Base-by-base conservation (phyloP, 2,888 invertebrate species). In the Nephrotoma flavescens region DNA sequence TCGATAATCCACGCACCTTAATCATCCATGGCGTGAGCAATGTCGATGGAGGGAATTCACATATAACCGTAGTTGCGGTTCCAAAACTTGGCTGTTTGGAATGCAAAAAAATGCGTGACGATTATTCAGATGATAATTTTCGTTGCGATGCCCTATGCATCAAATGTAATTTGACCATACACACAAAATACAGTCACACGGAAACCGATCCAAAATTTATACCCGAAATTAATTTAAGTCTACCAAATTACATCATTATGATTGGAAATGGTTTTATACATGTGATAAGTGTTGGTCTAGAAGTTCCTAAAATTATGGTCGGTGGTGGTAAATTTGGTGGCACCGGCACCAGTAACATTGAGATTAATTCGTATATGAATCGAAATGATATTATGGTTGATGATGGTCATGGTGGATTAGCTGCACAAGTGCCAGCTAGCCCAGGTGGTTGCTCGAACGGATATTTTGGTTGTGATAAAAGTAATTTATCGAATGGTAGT, bases 181-280 rank as follows among this genome's bases (percentile, higher is more conserved):
- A 98, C 91, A 97, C 97, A 89, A 96, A 96, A 90, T 97, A 97
- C 91, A 96, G 97, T 90, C 95, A 97, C 89, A 96, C 96, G n/a
- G 95, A 96, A 84, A 96, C 97, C 86, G 96, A 95, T 89, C 97
- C 96, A 42, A 93, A 94, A 91, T 96, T 96, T 89, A 94, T 95
- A 89, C 95, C 95, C 0, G 93, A 94, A 7, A 94, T 95, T 4
- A 95, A 95, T 89, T 92, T 95, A 85, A 94, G 94, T 7, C 95
- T 95, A 89, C 94, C 94, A 86, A 95, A 95, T 89, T 94, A 95
- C 89, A 95, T 96, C 87, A 94, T 97, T 85, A 94, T 97, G 86
- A 96, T 97, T 90, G 96, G 97, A 1, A 97, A 97, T 88, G 95
- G 95, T 89, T 96, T 95, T 91, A 94, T 97, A 88, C 96, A 97